These are phyloP conservation scores for Camarhynchus parvulus DNA, from an alignment of 2,113 vertebrate genomes.

Conservation along the genomic window DNA sequence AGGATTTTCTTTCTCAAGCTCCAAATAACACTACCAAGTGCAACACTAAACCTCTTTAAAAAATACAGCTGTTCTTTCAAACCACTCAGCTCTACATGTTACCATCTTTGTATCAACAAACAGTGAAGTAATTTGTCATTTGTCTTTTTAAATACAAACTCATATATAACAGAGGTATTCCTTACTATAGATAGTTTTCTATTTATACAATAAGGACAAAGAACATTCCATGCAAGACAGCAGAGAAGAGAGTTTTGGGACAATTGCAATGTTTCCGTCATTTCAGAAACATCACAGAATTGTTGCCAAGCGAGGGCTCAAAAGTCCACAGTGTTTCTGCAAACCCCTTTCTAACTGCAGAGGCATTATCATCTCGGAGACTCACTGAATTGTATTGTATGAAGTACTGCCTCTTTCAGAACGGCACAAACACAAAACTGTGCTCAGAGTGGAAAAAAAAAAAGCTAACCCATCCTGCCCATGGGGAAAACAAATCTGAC, in stretches of 20 bases:
- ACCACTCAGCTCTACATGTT: not conserved
- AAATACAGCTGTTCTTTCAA: not conserved
- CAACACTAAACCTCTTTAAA: not conserved
- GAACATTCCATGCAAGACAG: not conserved
- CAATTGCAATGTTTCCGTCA: not conserved
- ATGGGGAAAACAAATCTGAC: slow-evolving; percentile 25
- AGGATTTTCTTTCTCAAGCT: not conserved
- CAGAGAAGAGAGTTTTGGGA: not conserved
- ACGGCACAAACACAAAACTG: not conserved
- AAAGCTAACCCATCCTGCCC: not conserved
- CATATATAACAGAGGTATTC: not conserved
- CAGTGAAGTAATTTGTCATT: not conserved
- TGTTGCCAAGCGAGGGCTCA: not conserved
- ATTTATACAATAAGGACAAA: not conserved
- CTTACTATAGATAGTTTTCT: not conserved
- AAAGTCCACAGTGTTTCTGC: not conserved
- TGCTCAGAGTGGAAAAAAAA: not conserved
- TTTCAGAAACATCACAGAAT: not conserved
- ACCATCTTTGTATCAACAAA: not conserved
- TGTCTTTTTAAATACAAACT: not conserved
- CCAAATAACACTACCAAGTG: not conserved
- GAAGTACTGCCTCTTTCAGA: not conserved
- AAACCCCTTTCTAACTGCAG: not conserved
- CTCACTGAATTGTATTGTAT: not conserved
- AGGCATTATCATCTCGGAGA: not conserved